These are phyloP conservation scores for Parascotia fuliginaria DNA, from an alignment of 2,888 invertebrate species.

Conservation along the genomic window DNA sequence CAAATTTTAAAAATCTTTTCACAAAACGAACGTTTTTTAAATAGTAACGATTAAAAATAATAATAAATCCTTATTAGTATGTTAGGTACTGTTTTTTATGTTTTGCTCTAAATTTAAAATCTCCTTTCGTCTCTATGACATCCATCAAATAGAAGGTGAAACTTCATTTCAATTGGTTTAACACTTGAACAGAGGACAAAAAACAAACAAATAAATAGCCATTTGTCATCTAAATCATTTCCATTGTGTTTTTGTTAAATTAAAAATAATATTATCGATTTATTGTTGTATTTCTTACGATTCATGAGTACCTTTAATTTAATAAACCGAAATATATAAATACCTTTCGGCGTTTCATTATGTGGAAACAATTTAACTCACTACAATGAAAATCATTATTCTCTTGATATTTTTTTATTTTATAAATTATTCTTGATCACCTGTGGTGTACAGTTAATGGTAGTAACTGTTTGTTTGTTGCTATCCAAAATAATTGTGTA, in stretches of 20 bases:
- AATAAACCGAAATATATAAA: not conserved
- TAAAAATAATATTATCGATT: constrained; percentile 10
- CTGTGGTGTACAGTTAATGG: too few species aligned
- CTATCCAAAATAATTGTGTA: too few species aligned
- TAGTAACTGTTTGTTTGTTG: too few species aligned
- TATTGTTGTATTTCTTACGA: constrained; percentile 1
- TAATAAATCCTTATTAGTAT: too few species aligned
- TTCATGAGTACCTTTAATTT: not conserved
- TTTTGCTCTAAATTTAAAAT: not conserved
- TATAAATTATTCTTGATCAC: too few species aligned
- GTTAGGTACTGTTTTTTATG: not conserved
- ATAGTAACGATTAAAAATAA: too few species aligned
- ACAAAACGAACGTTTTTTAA: too few species aligned
- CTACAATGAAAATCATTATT: too few species aligned
- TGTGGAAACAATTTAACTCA: too few species aligned
- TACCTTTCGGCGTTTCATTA: too few species aligned
- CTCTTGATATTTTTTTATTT: too few species aligned
- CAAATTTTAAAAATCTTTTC: too few species aligned
- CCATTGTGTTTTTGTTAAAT: constrained; percentile 13
- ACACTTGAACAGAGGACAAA: constrained; percentile 6
- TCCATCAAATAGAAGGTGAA: constrained; percentile 2
- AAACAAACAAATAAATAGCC: constrained; percentile 19
- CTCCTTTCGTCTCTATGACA: constrained; percentile 3
- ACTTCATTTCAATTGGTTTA: constrained; percentile 2
- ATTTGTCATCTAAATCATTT: constrained; percentile 6